Evolutionary conservation across 2,888 invertebrate genomes (phyloP), one percentile per base, ranked within the genome.

Genomic region (Acronicta psi): DNA sequence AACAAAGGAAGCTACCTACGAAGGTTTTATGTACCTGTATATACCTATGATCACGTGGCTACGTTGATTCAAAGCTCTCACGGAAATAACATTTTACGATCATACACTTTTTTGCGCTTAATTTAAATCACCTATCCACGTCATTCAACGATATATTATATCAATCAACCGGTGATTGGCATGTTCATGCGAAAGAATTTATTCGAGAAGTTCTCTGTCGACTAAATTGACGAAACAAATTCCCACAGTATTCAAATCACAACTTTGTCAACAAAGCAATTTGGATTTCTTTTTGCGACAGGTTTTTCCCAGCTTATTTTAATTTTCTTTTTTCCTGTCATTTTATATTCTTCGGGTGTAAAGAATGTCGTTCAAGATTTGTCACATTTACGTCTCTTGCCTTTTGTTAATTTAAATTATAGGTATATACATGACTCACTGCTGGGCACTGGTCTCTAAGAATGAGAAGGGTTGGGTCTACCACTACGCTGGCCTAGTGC

Each of bases 301-400:
- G 34, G n/a, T 37, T 50, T 49, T 45, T 53, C 54, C 42, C 13
- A 54, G 49, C 14, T 61, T 47, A 37, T 50, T 69, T 59, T 60
- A 53, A 61, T 60, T 65, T 40, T 34, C 46, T 41, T 74, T 57
- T 58, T 31, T 17, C 16, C 4, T 10, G 46, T 54, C 18, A 45
- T 53, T 29, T 47, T 37, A 16, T 55, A 71, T 69, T 71, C 74
- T n/a, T 50, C 18, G 10, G 17, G 49, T 50, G 74, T 71, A 46
- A 25, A 51, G 57, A 38, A 52, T 65, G 70, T 71, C 70, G 18
- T 47, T 58, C 18, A n/a, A 25, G 53, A 56, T 59, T 65, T 60
- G 41, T 62, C 37, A 50, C 49, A 61, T 23, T 40, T 40, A 16
- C 20, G 47, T 59, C 31, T 59, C 40, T 47, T 53, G 17, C 0